Conservation (phyloP, 1,140 invertebrate species). For the Cyphomyrmex costatus region DNA sequence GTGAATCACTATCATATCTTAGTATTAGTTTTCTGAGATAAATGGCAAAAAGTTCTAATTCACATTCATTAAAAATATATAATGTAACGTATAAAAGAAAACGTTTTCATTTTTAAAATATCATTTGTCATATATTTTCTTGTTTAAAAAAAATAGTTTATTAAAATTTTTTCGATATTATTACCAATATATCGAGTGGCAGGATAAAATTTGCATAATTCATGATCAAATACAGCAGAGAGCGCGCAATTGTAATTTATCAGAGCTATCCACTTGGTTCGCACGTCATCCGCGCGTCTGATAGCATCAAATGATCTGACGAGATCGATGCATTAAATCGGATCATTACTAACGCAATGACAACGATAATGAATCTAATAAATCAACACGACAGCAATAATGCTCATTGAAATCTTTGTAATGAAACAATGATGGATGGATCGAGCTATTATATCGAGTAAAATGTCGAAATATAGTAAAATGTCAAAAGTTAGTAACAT, state of each 20-base stretch:
- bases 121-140: not conserved
- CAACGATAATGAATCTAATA: slow-evolving; percentile 46
- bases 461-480: slow-evolving; percentile 34
- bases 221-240: not conserved
- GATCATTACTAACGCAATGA: slow-evolving; percentile 41
- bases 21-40: not conserved
- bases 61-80: not conserved
- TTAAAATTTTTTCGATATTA: slow-evolving; percentile 1
- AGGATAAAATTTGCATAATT: slow-evolving; percentile 32
- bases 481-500: slow-evolving; percentile 37
- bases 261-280: slow-evolving; percentile 25
- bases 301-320: slow-evolving; percentile 42
- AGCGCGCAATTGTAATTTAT: slow-evolving; percentile 47
- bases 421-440: slow-evolving; percentile 3
- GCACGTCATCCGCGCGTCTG: slow-evolving; percentile 23
- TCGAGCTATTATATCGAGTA: not conserved
- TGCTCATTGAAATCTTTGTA: slow-evolving; percentile 27
- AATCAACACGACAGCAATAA: slow-evolving; percentile 41
- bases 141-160: not conserved
- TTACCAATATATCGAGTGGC: not conserved
- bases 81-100: not conserved
- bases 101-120: not conserved
- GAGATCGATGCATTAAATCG: slow-evolving; percentile 56
- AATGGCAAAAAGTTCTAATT: not conserved
- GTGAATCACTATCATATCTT: not conserved